Base-by-base conservation (phyloP, 2,113 vertebrate genomes). In the Numida meleagris region DNA sequence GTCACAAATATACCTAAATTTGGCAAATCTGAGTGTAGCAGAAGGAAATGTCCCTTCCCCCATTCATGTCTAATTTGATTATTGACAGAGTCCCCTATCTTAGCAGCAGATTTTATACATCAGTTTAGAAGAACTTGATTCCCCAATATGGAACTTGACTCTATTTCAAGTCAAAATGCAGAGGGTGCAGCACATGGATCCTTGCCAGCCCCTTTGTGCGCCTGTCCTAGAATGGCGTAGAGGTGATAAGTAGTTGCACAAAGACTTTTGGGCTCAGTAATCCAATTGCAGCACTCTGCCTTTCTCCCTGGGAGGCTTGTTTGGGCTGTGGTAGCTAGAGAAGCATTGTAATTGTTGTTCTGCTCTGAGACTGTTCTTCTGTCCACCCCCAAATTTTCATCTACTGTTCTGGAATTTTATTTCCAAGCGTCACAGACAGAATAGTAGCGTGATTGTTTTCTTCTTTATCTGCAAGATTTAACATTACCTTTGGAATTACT, bases 31-130 rank as follows among this genome's bases (percentile, higher is more conserved):
- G 73, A 74, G 82, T 59, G 63, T 75, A 89, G 36, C 93, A 50
- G 82, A 97, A 86, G 90, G 95, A 84, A 83, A 87, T 55, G n/a
- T 74, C 88, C 95, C 89, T 82, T 91, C 91, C 82, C 78, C 81
- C 74, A 81, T 79, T 95, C 94, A 82, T 89, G 79, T 94, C 86
- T 95, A 87, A 78, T 87, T 94, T 92, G 82, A 91, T 93, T 97
- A 89, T 90, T 4, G 38, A 61, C 67, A 88, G 77, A 89, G 55
- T 90, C 65, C 70, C 81, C 67, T 72, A 53, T 82, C 80, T 88
- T 86, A 65, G 78, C 62, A 96, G 93, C 86, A 92, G 79, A 83
- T 89, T 88, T 93, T 91, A 66, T 95, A 88, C 59, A 90, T 81
- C 68, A 57, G 36, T 91, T 83, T 74, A 55, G 73, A 89, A 62